A percentile compares a stretch with the other conserved stretches of the same genome.
Evolutionary conservation across 2,888 invertebrate genomes (phyloP).

Genomic region (Drepanosiphum platanoidis): DNA sequence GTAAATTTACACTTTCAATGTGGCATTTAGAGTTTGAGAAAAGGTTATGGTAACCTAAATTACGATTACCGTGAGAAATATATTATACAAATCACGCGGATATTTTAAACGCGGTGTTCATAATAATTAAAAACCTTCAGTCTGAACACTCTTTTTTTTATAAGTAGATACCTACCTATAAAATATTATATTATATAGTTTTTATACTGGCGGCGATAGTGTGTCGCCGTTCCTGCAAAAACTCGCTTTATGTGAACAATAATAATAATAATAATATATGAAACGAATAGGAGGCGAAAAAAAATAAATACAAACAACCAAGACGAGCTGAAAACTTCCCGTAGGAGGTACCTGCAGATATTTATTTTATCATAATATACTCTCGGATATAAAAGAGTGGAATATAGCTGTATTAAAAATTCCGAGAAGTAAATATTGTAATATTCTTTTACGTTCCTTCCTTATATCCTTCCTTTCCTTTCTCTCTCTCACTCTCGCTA

Average conservation of each 20-base stretch:
- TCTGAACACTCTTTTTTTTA: too few species aligned
- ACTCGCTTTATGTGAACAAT: neutral
- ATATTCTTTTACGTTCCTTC: slow-evolving; percentile 5
- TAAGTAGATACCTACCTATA: too few species aligned
- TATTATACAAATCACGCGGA: too few species aligned
- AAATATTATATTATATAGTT: too few species aligned
- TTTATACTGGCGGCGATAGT: too few species aligned
- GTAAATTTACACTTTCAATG: too few species aligned
- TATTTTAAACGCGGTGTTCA: too few species aligned
- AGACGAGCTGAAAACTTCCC: neutral
- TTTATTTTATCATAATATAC: slow-evolving; percentile 20
- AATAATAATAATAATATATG: slow-evolving; percentile 5
- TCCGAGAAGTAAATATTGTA: slow-evolving; percentile 31
- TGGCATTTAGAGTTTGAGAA: too few species aligned
- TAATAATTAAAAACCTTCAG: too few species aligned
- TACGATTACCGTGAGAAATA: too few species aligned
- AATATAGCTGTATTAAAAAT: slow-evolving; percentile 43
- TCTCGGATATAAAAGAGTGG: slow-evolving; percentile 13
- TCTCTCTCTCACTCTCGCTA: too few species aligned
- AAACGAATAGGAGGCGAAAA: neutral
- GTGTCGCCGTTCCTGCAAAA: neutral
- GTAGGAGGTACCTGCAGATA: neutral
- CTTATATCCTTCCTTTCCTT: neutral
- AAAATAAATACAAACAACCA: neutral
- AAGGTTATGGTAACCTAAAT: too few species aligned